Base-by-base conservation (phyloP, 2,888 invertebrate species). In the Ctenicera cuprea region DNA sequence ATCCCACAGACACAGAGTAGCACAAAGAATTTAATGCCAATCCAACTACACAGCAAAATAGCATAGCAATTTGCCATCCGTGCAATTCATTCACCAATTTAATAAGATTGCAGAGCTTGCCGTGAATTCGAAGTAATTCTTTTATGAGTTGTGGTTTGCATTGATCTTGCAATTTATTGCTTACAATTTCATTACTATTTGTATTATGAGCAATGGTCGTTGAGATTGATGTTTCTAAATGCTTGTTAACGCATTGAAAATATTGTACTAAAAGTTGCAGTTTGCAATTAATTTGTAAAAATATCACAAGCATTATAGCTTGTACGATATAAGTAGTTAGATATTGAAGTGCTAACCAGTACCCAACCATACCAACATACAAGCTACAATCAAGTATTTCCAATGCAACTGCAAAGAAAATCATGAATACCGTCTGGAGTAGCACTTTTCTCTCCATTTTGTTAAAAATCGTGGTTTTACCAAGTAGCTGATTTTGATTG, bases 31-130 rank as follows among this genome's bases (percentile, higher is more conserved):
- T 14, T 41, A 41, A 14, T n/a, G n/a, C 14, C 3, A 41, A n/a
- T n/a, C n/a, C 14, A n/a, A 14, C 7, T 41, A 41, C 14, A 14
- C 3, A 14, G 7, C 41, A 41, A 41, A n/a, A 41, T 5, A 41
- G 2, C 41, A 41, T 14, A 2, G 14, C n/a, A 41, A 50, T 50
- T 50, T 50, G 20, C 50, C 50, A 50, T 20, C 50, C 50, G 12
- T 50, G 50, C 3, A 50, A 4, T 9, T 50, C 50, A 22, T 50
- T 50, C 2, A 20, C 9, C 11, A 50, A 3, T 20, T 50, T 12
- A 12, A 50, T 22, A 22, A 50, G 22, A 20, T 50, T 22, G 22
- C 50, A 50, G 2, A 50, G 22, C 3, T 50, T 50, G 3, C 12
- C 50, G 22, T 50, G 50, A 3, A 22, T 50, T 12, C n/a, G 22